phyloP scores from a whole-genome alignment of 2,113 vertebrate species.

The Gracilinanus agilis region DNA sequence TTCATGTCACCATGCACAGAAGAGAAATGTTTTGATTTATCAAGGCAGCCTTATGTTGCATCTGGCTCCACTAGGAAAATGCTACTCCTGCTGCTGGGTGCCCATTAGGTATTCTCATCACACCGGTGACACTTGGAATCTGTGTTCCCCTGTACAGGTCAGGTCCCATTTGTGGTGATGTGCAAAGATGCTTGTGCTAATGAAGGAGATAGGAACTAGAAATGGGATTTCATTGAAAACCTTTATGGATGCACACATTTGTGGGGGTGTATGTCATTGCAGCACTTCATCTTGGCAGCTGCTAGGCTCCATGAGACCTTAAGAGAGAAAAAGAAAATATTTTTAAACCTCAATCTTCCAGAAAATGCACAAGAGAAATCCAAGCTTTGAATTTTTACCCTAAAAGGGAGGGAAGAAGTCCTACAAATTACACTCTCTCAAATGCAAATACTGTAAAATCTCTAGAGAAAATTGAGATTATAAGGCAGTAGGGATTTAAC shows the following conservation, averaged over 20 bases:
- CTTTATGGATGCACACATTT: background rate
- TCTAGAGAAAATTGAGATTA: constrained; percentile 31
- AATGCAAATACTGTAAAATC: constrained; percentile 56
- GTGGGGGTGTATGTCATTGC: background rate
- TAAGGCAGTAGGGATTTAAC: too few species aligned
- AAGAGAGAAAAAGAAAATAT: constrained; percentile 36
- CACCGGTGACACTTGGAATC: background rate
- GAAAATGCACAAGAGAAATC: background rate
- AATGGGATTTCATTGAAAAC: background rate
- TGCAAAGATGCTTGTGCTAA: background rate
- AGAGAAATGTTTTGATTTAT: background rate
- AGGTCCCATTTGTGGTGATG: background rate
- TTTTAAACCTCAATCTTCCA: constrained; percentile 17
- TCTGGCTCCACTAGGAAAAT: background rate
- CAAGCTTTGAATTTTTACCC: constrained; percentile 12
- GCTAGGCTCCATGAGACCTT: constrained; percentile 26
- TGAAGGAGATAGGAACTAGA: background rate
- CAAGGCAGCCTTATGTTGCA: constrained; percentile 8
- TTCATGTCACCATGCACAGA: background rate
- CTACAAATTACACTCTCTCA: constrained; percentile 42
- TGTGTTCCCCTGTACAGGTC: background rate
- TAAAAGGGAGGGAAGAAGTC: background rate
- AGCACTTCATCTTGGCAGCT: background rate
- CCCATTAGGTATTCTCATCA: constrained; percentile 54
- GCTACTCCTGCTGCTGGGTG: background rate